Percentiles rank a stretch among this genome's conserved stretches.
Evolutionary conservation across 2,888 invertebrate genomes (phyloP).

Genomic region (Rhingia rostrata): DNA sequence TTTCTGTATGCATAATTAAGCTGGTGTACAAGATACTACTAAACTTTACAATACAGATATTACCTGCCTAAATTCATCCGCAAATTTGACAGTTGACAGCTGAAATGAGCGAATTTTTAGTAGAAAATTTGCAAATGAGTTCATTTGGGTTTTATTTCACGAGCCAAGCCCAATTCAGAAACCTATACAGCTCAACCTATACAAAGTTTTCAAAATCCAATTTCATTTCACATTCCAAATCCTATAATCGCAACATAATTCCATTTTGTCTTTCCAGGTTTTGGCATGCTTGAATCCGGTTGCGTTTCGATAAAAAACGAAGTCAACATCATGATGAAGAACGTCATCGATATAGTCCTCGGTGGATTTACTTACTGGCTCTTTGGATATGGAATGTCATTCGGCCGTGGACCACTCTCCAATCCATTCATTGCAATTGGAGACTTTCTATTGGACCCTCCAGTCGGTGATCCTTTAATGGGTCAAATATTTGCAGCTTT

Average conservation of each 20-base stretch:
- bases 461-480: conserved; percentile 89
- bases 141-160: too few relatives aligned
- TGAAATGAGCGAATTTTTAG: too few relatives aligned
- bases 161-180: too few relatives aligned
- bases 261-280: conserved; percentile 85
- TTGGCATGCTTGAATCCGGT: conserved; percentile 96
- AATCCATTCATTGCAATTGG: conserved; percentile 93
- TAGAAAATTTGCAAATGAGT: too few relatives aligned
- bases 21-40: too few relatives aligned
- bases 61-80: too few relatives aligned
- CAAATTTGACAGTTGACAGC: too few relatives aligned
- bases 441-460: conserved; percentile 91
- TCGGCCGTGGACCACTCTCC: conserved; percentile 88
- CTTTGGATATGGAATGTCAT: conserved; percentile 96
- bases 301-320: conserved; percentile 96
- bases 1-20: too few relatives aligned
- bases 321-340: conserved; percentile 99
- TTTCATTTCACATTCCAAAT: not conserved
- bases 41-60: too few relatives aligned
- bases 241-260: not conserved
- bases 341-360: conserved; percentile 95
- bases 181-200: too few relatives aligned
- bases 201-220: too few relatives aligned
- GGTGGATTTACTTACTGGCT: conserved; percentile 96
- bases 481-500: conserved; percentile 94